Evolutionary conservation across 2,797 vertebrate species (phyloP), one percentile per base, ranked within the genome.

Genomic region (Sebastes nivosus): DNA sequence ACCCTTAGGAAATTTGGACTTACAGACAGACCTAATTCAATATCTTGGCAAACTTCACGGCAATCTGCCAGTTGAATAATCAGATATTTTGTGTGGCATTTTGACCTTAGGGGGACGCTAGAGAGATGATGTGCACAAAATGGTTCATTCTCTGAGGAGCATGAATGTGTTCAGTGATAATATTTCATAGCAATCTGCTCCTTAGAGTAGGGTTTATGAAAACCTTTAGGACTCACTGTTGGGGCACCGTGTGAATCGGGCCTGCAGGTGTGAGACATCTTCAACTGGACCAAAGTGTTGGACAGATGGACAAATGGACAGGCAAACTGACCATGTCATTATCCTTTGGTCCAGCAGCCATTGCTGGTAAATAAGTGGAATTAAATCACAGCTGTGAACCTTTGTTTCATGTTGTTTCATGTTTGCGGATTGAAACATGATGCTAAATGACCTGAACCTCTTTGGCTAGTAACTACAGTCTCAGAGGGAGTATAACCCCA

Each of bases 381-480:
- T 22, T 0, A 34, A 58, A 67, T 64, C 13, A 42, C n/a, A n/a
- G 29, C 57, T 77, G 14, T 30, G 27, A 63, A 27, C 36, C n/a
- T 58, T 38, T 61, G 11, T 66, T 66, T 75, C 6, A 59, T 64
- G 59, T 74, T 60, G 6, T 61, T 66, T 75, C 6, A 59, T 67
- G 65, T 74, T 55, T 70, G 27, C 50, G 5, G 50, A 65, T 30
- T 74, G 18, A 50, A 58, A 61, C 12, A 52, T 67, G 64, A 74
- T 68, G 68, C 18, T 70, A 67, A 80, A 76, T 61, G 68, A 75
- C 59, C 52, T 69, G 27, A 70, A 74, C 27, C 25, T 27, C 8
- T 73, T 60, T 64, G 18, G n/a, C 36, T 24, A 13, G 20, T n/a
- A 9, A 12, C 70, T 32, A 9, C n/a, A 58, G 6, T 57, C 58